Base-by-base conservation (phyloP, 2,797 vertebrate genomes). In the Spinus pinus region DNA sequence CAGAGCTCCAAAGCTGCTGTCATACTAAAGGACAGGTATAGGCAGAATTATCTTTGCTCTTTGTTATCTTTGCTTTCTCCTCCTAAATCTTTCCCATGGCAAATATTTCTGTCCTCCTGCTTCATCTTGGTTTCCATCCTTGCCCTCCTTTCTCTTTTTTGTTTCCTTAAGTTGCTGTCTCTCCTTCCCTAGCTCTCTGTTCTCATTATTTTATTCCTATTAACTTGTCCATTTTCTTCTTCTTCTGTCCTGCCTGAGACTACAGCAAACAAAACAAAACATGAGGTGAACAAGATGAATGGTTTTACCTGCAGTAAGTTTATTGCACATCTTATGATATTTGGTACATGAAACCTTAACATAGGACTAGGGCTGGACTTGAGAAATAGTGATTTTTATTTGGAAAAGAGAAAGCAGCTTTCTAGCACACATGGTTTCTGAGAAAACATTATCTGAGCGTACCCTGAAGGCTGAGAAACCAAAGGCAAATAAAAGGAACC, bases 401-500 rank as follows among this genome's bases (percentile, higher is more conserved):
- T 88, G 78, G 87, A 88, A 93, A 94, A 74, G 82, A 86, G 65
- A 95, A 93, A 91, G 54, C 35, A 67, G 58, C 50, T 78, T 90
- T 94, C 85, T 81, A 95, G 72, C 54, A 78, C 54, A 88, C 82
- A 2, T 86, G 85, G 77, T 88, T 96, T 94, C 90, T 90, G 90
- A 75, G 93, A 95, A 96, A 94, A 95, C 66, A 91, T 81, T 65
- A 86, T 95, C 87, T 93, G 80, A 94, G 75, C 0, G 0, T 86
- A 94, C 57, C n/a, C 77, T 81, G 75, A 94, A 95, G 82, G 66
- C 87, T 86, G 94, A 74, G 88, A 95, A 96, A 91, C 77, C 82
- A 96, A 94, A 94, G 80, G 58, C 85, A 95, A 96, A 95, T 88
- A 94, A 95, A 92, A 93, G 27, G 61, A 91, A 88, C 70, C 70